Base-by-base conservation (phyloP, 2,888 invertebrate species). In the Amblyteles armatorius region DNA sequence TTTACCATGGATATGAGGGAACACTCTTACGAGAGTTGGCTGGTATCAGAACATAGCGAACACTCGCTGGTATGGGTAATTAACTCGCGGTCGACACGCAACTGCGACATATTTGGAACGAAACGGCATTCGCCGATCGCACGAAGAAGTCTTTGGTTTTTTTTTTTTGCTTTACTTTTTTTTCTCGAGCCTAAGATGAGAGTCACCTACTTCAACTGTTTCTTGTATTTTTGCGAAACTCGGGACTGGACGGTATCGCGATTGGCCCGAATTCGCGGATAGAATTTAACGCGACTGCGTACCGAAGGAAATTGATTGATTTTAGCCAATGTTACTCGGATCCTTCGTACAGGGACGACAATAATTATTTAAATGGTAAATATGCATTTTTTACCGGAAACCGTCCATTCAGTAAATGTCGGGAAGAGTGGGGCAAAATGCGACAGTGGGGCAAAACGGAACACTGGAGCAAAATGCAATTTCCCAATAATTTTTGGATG, bases 61-160 rank as follows among this genome's bases (percentile, higher is more conserved):
- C 77, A 81, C 57, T 63, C 40, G 72, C 68, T 67, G 33, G 67
- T 72, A 67, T 73, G 60, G 80, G 73, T 81, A 84, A 84, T 84
- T 78, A 84, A 73, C 80, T 78, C 84, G n/a, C 26, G 60, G 77
- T 40, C 72, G 72, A 52, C 84, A 84, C 81, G 84, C 84, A 78
- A 78, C 44, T 52, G 52, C 71, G 84, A 81, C 84, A 84, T 81
- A 84, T 84, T 84, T 84, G 77, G 84, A 84, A 84, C 80, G 84
- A 80, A 84, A 81, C 84, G 73, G 52, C 72, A 73, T 63, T 73
- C 72, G 77, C 60, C 83, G 72, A 84, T 84, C 11, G 71, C 68
- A 77, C 77, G 65, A 77, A 76, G 69, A 52, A 76, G 22, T 44
- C 57, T 63, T 22, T 26, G 57, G 6, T 1, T 60, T n/a, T 22